A percentile compares a stretch with the other conserved stretches of the same genome.
phyloP scores from a whole-genome alignment of 23 tunicate genomes.

The Ascidia mentula region DNA sequence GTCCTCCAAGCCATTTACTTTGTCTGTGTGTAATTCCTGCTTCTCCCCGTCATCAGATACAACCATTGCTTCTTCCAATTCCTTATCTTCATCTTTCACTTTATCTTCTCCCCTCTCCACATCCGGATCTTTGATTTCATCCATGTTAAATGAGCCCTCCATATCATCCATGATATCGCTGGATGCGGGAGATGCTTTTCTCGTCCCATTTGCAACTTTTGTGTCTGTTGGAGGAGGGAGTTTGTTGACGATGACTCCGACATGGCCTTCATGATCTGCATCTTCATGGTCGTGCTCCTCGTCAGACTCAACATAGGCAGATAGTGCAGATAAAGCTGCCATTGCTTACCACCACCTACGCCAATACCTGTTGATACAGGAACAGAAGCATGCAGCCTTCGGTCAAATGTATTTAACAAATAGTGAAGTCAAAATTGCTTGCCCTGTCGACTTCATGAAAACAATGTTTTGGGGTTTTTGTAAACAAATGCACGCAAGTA shows the following conservation, averaged over 20 bases:
- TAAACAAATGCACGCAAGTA: too few relatives aligned
- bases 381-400: background rate
- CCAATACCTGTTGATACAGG: background rate
- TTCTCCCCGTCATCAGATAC: constrained; percentile 23
- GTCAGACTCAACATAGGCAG: constrained; percentile 84
- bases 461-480: too few relatives aligned
- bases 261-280: constrained; percentile 8
- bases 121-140: too few relatives aligned
- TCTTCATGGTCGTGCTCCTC: constrained; percentile 60
- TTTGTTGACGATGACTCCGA: background rate
- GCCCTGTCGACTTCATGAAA: too few relatives aligned
- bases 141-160: constrained; percentile 6
- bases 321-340: constrained; percentile 78
- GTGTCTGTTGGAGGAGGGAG: background rate
- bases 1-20: constrained; percentile 1
- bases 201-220: background rate
- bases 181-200: background rate
- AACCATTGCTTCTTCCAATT: constrained; percentile 28
- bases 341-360: constrained; percentile 23
- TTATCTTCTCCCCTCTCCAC: constrained; percentile 20
- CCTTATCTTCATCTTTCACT: constrained; percentile 4
- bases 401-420: background rate
- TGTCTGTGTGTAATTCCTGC: constrained; percentile 20
- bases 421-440: too few relatives aligned
- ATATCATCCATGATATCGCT: background rate